phyloP scores from a whole-genome alignment of 1,140 invertebrate genomes.

The Aethina tumida region DNA sequence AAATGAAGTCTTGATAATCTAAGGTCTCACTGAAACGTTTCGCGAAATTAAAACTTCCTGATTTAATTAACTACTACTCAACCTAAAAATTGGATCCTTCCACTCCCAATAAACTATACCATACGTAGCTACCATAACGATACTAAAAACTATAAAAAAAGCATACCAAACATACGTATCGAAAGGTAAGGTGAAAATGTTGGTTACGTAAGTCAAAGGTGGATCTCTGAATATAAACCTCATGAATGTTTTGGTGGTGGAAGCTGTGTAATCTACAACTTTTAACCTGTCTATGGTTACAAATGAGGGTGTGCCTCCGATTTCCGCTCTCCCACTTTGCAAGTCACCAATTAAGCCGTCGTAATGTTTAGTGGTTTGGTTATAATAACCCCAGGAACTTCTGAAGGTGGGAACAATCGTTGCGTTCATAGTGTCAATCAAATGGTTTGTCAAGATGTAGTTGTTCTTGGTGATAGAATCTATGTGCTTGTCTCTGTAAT shows the following conservation, averaged over 20 bases:
- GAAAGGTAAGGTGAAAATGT: conserved; percentile 52
- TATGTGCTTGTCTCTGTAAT: conserved; percentile 43
- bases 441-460: conserved; percentile 41
- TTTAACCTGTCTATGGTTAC: conserved; percentile 43
- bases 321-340: conserved; percentile 42
- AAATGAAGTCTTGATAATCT: conserved; percentile 1
- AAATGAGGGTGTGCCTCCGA: conserved; percentile 49
- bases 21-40: neutral
- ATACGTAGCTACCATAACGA: conserved; percentile 15
- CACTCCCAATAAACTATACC: conserved; percentile 24
- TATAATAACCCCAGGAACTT: conserved; percentile 40
- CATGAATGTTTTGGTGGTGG: conserved; percentile 43
- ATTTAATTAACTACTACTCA: neutral
- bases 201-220: conserved; percentile 49
- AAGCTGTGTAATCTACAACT: conserved; percentile 45
- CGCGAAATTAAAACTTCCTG: neutral
- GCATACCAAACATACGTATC: conserved; percentile 27
- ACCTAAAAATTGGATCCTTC: conserved; percentile 13
- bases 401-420: conserved; percentile 28
- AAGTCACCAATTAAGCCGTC: conserved; percentile 50
- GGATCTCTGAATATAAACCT: conserved; percentile 52
- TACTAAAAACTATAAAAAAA: conserved; percentile 9
- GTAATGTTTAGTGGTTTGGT: conserved; percentile 34
- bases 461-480: conserved; percentile 49
- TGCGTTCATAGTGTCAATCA: conserved; percentile 44